Evolutionary conservation across 2,888 invertebrate species (phyloP).

Genomic region (Bugulina stolonifera): DNA sequence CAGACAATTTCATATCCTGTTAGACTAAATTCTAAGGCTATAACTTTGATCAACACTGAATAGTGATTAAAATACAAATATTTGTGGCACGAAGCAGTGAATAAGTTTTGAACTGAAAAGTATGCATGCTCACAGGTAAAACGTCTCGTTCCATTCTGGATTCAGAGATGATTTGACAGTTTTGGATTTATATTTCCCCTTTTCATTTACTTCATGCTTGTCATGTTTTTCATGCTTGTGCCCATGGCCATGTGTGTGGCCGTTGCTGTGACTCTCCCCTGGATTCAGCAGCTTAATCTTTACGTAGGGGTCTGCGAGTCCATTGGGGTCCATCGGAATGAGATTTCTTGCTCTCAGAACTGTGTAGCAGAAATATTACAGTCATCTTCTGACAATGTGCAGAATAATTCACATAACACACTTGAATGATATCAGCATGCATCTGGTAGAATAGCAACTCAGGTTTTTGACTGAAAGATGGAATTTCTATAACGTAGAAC

Average conservation of each 20-base stretch:
- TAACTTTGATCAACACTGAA: no score
- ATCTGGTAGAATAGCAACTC: no score
- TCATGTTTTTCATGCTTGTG: background rate
- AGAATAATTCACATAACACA: no score
- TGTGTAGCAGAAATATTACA: slow-evolving; percentile 55
- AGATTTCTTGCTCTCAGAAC: slow-evolving; percentile 92
- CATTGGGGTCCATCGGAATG: slow-evolving; percentile 99
- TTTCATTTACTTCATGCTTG: slow-evolving; percentile 57
- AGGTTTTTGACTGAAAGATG: no score
- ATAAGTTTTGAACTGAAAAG: no score
- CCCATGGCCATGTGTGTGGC: background rate
- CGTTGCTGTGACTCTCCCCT: slow-evolving; percentile 14
- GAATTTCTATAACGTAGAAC: no score
- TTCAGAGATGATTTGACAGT: slow-evolving; percentile 89
- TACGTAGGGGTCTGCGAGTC: slow-evolving; percentile 96
- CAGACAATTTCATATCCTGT: no score
- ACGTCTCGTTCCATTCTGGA: slow-evolving; percentile 91
- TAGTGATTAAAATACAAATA: no score
- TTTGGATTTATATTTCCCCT: slow-evolving; percentile 65
- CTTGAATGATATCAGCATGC: no score
- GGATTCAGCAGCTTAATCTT: slow-evolving; percentile 85
- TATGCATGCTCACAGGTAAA: slow-evolving; percentile 11
- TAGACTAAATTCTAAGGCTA: no score
- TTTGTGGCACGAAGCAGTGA: no score
- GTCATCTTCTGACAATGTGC: no score